Evolutionary conservation across 2,113 vertebrate genomes (phyloP), one percentile per base, ranked within the genome.

Genomic region (Andinoacara biseriatus): DNA sequence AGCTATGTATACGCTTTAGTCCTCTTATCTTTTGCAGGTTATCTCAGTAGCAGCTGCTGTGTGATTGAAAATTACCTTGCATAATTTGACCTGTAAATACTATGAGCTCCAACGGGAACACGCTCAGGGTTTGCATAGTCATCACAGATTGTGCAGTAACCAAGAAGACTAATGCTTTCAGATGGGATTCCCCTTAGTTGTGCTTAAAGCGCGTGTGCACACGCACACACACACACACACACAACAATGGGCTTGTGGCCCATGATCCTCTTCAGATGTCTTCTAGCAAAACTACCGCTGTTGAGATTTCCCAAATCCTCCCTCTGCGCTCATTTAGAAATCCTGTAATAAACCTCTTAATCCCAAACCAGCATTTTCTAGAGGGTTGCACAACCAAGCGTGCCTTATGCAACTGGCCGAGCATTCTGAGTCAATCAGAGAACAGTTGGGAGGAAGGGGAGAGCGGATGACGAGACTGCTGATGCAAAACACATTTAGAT

Each of bases 361-460:
- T 91, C 91, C 89, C 81, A 91, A 81, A 85, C 74, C 69, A 62
- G 87, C 67, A 76, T 92, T 91, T 93, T 88, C 80, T 80, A 79
- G 83, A 86, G 74, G 84, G 61, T 83, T 90, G 85, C 87, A 87
- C 88, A 92, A 89, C 83, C 31, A 62, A 11, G 17, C 24, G 18
- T 8, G 18, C 76, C 63, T 94, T 90, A 92, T 86, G 88, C 90
- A 93, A 94, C 89, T 46, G 49, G 17, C 76, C 35, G 84, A 56
- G 65, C 58, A 67, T 78, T 86, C 62, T 35, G 72, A 90, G 83
- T 82, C 74, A 80, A 61, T 87, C 87, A 80, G 43, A 82, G 81
- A 87, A 87, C 80, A 80, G 74, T 86, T 74, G 78, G 76, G 80
- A 65, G 77, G 61, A 86, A 67, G 49, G 52, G 62, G 62, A 79